phyloP scores from a whole-genome alignment of 2,888 invertebrate species.

The Acleris cristana region DNA sequence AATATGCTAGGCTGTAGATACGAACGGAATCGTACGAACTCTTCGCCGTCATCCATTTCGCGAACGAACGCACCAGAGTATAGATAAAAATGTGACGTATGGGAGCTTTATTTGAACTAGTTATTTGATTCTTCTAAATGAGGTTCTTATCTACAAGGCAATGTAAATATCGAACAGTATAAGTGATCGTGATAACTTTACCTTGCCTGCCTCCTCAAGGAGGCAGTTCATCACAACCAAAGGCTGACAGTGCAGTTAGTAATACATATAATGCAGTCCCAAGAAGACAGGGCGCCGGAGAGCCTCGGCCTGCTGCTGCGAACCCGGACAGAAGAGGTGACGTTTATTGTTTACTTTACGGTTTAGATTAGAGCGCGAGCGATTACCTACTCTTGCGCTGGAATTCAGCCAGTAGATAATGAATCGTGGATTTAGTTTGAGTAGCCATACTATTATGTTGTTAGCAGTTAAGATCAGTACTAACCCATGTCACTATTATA shows the following conservation, averaged over 20 bases:
- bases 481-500: no score
- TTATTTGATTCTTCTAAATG: constrained; percentile 6
- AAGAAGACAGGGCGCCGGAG: constrained; percentile 10
- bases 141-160: neutral
- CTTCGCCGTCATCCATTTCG: constrained; percentile 8
- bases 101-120: neutral
- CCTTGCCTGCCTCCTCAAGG: constrained; percentile 7
- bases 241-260: neutral
- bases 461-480: no score
- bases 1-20: neutral
- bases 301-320: constrained; percentile 15
- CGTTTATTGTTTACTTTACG: neutral
- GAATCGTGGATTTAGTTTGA: no score
- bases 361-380: neutral
- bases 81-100: neutral
- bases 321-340: constrained; percentile 14
- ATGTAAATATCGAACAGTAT: constrained; percentile 22
- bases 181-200: constrained; percentile 16
- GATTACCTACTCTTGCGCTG: neutral
- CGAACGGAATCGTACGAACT: constrained; percentile 3
- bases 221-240: neutral
- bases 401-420: no score
- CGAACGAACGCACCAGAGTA: constrained; percentile 2
- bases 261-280: constrained; percentile 9
- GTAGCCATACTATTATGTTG: no score